phyloP scores from a whole-genome alignment of 2,888 invertebrate species.

The Stenolophus ochropezus region DNA sequence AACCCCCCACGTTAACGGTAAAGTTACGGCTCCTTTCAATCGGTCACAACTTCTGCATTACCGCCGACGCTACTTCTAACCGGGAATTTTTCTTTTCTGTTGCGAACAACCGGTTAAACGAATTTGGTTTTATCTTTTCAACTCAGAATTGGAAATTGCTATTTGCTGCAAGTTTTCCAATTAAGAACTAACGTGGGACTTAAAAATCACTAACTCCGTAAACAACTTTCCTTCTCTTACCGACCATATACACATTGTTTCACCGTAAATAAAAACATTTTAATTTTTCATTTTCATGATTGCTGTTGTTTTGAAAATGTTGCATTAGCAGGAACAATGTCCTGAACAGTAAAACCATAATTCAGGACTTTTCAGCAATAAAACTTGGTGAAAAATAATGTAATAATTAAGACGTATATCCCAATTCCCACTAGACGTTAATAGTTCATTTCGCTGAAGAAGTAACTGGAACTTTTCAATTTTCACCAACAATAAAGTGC shows the following conservation, averaged over 20 bases:
- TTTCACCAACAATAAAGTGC: constrained; percentile 28
- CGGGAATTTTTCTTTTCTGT: constrained; percentile 5
- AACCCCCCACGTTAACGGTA: constrained; percentile 19
- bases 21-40: constrained; percentile 30
- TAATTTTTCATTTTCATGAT: too few relatives aligned
- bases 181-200: not conserved
- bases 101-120: not conserved
- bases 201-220: not conserved
- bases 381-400: not conserved
- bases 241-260: too few relatives aligned
- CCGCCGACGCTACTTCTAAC: not conserved
- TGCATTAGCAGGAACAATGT: not conserved
- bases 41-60: constrained; percentile 46
- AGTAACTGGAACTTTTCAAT: constrained; percentile 19
- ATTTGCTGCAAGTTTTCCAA: not conserved
- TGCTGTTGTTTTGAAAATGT: not conserved
- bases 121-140: constrained; percentile 10
- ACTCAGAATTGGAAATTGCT: not conserved
- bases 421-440: not conserved
- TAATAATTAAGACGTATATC: not conserved
- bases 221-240: too few relatives aligned
- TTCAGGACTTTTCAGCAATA: not conserved
- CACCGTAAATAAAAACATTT: too few relatives aligned
- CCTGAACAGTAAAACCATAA: not conserved
- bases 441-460: not conserved